Conservation (phyloP, 2,113 vertebrate genomes). For the Chrysemys picta region DNA sequence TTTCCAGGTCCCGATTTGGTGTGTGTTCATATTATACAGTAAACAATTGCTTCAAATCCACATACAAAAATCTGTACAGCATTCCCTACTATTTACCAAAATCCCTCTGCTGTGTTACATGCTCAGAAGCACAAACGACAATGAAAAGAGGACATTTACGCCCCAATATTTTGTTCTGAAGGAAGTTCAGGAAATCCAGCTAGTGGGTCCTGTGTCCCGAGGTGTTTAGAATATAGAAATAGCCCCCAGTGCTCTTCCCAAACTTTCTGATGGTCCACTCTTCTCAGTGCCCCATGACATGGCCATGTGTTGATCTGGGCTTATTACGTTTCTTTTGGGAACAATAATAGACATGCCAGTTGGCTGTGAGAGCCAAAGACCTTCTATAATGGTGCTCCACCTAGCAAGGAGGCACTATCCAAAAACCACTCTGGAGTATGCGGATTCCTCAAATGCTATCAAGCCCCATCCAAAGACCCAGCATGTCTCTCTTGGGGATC, state of each 20-base stretch:
- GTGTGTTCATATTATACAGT: neutral
- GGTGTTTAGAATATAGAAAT: neutral
- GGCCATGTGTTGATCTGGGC: neutral
- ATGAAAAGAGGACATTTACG: rapidly evolving
- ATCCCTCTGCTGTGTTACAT: rapidly evolving
- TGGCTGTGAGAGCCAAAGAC: neutral
- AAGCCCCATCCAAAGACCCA: neutral
- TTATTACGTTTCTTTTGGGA: rapidly evolving
- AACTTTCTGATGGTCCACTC: neutral
- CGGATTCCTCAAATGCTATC: neutral
- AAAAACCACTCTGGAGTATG: neutral
- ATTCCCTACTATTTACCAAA: conserved; percentile 47
- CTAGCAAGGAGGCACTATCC: neutral
- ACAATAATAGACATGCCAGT: neutral
- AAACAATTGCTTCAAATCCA: neutral
- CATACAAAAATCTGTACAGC: neutral
- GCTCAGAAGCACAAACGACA: neutral
- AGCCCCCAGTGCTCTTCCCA: neutral
- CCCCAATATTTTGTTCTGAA: neutral
- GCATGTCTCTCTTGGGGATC: neutral
- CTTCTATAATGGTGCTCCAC: neutral
- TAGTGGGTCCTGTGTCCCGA: neutral
- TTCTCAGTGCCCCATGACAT: rapidly evolving
- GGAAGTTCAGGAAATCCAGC: neutral
- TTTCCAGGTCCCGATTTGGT: conserved; percentile 3